These are phyloP conservation scores for Cirrhinus mrigala DNA, from an alignment of 2,797 vertebrate genomes.

Conservation along the genomic window DNA sequence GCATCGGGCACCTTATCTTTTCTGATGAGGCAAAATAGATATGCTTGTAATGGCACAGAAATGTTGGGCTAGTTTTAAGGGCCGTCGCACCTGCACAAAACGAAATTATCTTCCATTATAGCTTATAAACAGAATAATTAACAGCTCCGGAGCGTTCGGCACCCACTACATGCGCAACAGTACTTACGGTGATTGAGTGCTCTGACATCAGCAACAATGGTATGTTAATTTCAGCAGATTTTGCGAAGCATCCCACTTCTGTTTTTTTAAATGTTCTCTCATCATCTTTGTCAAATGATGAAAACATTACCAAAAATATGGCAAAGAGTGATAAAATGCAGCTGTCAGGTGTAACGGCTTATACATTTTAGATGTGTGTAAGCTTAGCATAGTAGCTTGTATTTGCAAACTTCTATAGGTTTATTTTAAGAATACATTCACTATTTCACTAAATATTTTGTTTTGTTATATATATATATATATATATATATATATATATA, in stretches of 20 bases:
- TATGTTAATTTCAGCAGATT: constrained; percentile 32
- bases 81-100: constrained; percentile 7
- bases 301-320: constrained; percentile 2
- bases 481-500: no score
- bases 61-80: constrained; percentile 43
- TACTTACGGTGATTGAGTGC: constrained; percentile 7
- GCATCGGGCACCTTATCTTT: constrained; percentile 62
- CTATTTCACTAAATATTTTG: neutral
- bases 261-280: neutral
- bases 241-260: neutral
- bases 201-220: constrained; percentile 23
- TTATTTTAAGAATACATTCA: neutral
- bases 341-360: neutral
- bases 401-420: neutral
- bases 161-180: neutral
- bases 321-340: neutral
- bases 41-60: constrained; percentile 57
- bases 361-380: neutral
- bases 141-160: neutral
- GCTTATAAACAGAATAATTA: constrained; percentile 52
- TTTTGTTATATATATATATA: no score
- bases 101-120: constrained; percentile 19
- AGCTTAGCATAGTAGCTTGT: neutral
- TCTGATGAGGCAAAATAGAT: constrained; percentile 68
- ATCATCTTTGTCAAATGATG: constrained; percentile 23